A percentile compares a stretch with the other conserved stretches of the same genome.
phyloP scores from a whole-genome alignment of 1,140 invertebrate genomes.

The Lasioglossum baleicum region DNA sequence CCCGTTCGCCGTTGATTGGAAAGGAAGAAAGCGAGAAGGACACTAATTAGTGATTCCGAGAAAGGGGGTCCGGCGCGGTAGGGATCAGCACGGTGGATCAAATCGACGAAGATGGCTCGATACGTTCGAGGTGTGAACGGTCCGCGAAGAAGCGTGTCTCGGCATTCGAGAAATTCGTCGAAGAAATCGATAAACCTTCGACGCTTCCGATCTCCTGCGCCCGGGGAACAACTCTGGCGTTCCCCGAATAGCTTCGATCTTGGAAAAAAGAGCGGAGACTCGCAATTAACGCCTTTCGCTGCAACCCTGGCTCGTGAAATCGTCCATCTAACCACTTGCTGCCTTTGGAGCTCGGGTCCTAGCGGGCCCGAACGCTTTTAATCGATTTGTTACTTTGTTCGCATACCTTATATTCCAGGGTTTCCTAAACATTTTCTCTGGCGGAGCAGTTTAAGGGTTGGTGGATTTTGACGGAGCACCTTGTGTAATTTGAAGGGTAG shows the following conservation, averaged over 20 bases:
- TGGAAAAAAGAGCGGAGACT: not conserved
- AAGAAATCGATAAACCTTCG: constrained; percentile 61
- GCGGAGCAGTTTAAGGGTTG: no score
- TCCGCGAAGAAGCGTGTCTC: constrained; percentile 45
- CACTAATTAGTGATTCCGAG: constrained; percentile 67
- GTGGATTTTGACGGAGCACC: no score
- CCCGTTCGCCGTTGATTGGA: constrained; percentile 49
- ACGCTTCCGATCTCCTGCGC: constrained; percentile 31
- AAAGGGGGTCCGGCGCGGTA: constrained; percentile 35
- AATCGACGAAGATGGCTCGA: constrained; percentile 50
- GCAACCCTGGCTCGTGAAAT: no score
- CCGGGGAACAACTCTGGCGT: constrained; percentile 20
- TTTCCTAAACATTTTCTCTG: no score
- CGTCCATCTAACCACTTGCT: no score
- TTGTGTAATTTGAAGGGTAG: no score
- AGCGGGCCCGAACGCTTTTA: no score
- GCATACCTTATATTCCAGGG: no score
- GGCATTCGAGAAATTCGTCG: constrained; percentile 60
- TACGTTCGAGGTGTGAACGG: constrained; percentile 56
- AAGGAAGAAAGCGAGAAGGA: constrained; percentile 56
- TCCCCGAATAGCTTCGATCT: constrained; percentile 21
- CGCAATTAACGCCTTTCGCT: constrained; percentile 14
- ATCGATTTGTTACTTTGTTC: no score
- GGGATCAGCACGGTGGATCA: constrained; percentile 52
- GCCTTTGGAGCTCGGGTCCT: no score